Conservation (phyloP, 2,113 vertebrate genomes). For the Varanus salvator region DNA sequence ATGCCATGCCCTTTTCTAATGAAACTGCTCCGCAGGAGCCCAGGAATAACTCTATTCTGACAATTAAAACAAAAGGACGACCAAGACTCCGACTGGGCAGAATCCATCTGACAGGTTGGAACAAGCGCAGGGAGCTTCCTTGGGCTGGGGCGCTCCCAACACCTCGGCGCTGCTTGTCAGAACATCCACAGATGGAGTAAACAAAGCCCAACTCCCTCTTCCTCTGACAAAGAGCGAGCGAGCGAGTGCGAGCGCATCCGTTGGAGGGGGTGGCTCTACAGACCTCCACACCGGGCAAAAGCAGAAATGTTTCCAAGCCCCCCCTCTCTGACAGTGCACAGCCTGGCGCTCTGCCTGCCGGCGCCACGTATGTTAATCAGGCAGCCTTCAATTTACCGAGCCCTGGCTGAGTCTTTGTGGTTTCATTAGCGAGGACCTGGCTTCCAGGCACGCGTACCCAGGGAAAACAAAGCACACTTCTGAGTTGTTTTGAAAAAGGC, state of each 20-base stretch:
- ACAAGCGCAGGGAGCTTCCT: slow-evolving; percentile 49
- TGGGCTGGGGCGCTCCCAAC: slow-evolving; percentile 46
- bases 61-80: slow-evolving; percentile 69
- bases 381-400: slow-evolving; percentile 50
- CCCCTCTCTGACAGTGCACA: slow-evolving; percentile 5
- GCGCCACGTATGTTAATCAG: slow-evolving; percentile 33
- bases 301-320: slow-evolving; percentile 11
- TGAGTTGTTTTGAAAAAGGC: slow-evolving; percentile 11
- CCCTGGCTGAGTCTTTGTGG: slow-evolving; percentile 21
- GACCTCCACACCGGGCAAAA: slow-evolving; percentile 27
- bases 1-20: slow-evolving; percentile 63
- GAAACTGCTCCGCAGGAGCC: slow-evolving; percentile 67
- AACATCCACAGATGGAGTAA: slow-evolving; percentile 53
- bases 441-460: slow-evolving; percentile 52
- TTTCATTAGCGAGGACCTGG: slow-evolving; percentile 58
- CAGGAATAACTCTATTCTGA: slow-evolving; percentile 58
- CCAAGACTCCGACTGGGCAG: slow-evolving; percentile 76
- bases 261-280: slow-evolving; percentile 3
- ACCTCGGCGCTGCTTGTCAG: slow-evolving; percentile 48
- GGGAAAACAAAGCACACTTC: slow-evolving; percentile 32
- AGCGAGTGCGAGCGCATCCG: too few relatives aligned
- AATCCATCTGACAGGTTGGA: slow-evolving; percentile 71
- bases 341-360: slow-evolving; percentile 48
- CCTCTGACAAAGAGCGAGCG: slow-evolving; percentile 21
- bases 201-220: slow-evolving; percentile 10